These are phyloP conservation scores for Catharus ustulatus DNA, from an alignment of 2,797 vertebrate species.

Conservation along the genomic window DNA sequence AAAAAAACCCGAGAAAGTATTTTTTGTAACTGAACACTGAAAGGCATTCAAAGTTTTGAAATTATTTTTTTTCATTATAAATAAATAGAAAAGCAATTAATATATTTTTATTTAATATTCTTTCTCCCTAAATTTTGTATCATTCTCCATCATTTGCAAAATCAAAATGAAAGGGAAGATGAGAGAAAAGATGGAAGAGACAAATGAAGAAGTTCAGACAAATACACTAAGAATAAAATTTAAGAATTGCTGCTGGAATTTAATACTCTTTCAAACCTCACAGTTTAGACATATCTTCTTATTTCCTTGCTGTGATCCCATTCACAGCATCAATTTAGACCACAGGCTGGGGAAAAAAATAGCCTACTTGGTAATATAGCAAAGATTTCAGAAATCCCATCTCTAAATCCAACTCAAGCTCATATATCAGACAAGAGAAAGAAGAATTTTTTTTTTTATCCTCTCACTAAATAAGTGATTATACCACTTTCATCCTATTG, in stretches of 20 bases:
- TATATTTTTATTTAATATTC: not conserved
- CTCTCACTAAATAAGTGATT: not conserved
- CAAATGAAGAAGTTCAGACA: not conserved
- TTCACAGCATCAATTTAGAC: not conserved
- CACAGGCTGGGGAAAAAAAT: not conserved
- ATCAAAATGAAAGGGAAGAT: not conserved
- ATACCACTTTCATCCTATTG: not conserved
- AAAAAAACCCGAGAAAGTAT: not conserved
- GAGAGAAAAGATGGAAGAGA: not conserved
- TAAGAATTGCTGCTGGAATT: not conserved
- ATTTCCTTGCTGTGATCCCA: not conserved
- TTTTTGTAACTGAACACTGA: not conserved
- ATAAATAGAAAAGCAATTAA: not conserved
- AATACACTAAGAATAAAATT: not conserved
- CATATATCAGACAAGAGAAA: not conserved
- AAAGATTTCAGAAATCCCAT: not conserved
- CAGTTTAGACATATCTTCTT: not conserved
- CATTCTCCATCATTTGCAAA: not conserved
- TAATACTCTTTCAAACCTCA: not conserved
- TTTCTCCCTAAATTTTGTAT: not conserved
- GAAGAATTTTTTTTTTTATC: not conserved
- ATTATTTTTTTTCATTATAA: not conserved
- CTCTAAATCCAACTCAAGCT: not conserved
- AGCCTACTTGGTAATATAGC: accelerated
- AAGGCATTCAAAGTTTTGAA: not conserved